Conservation (phyloP, 1,140 invertebrate genomes). For the Papilio glaucus region DNA sequence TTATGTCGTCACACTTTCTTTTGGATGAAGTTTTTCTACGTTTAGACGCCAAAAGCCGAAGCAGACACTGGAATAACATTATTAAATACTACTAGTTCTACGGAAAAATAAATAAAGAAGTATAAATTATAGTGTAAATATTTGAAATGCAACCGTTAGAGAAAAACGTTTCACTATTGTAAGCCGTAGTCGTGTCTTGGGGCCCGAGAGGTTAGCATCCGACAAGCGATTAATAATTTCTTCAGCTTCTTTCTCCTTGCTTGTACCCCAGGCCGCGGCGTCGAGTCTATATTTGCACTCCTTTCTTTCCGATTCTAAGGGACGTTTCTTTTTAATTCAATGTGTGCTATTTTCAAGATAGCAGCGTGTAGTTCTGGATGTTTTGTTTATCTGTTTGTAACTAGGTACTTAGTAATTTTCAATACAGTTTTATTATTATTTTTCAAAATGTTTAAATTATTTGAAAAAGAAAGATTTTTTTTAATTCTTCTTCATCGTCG, state of each 20-base stretch:
- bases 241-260: conserved; percentile 27
- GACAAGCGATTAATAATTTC: conserved; percentile 38
- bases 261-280: conserved; percentile 15
- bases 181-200: not conserved
- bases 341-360: conserved; percentile 13
- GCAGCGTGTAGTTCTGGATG: not conserved
- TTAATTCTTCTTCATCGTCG: too few relatives aligned
- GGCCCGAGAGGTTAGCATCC: conserved; percentile 21
- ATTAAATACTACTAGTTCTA: not conserved
- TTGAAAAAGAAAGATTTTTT: too few relatives aligned
- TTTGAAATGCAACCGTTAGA: conserved; percentile 8
- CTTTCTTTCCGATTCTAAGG: conserved; percentile 19
- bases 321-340: conserved; percentile 36
- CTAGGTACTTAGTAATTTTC: too few relatives aligned
- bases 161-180: not conserved
- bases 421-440: not conserved
- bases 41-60: too few relatives aligned
- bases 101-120: conserved; percentile 15
- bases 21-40: too few relatives aligned
- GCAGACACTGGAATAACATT: too few relatives aligned
- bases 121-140: conserved; percentile 11
- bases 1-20: too few relatives aligned
- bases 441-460: too few relatives aligned
- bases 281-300: conserved; percentile 32
- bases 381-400: not conserved